These are phyloP conservation scores for Ramphastos sulfuratus DNA, from an alignment of 2,113 vertebrate genomes.

Conservation along the genomic window DNA sequence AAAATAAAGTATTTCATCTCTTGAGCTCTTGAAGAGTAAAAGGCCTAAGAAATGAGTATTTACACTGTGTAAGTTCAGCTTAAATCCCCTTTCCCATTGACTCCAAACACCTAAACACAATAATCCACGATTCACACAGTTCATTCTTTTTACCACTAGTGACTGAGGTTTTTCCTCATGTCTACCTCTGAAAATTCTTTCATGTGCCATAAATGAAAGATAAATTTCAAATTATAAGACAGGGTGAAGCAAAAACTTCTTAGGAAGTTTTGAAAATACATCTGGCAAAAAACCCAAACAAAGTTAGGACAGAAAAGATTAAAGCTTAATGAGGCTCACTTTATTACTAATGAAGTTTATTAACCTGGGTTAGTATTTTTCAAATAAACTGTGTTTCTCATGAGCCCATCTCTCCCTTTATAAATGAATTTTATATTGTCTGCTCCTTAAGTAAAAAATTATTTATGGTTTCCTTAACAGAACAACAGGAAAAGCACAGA, in stretches of 20 bases:
- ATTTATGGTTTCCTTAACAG: not conserved
- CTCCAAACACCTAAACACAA: not conserved
- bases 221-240: not conserved
- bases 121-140: not conserved
- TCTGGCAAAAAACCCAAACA: not conserved
- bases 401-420: not conserved
- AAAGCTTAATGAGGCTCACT: not conserved
- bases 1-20: not conserved
- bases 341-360: too few relatives aligned
- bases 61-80: not conserved
- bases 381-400: not conserved
- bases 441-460: not conserved
- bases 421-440: not conserved
- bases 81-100: not conserved
- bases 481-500: not conserved
- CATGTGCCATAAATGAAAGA: not conserved
- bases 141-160: not conserved
- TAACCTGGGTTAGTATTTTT: not conserved
- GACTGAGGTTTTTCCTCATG: not conserved
- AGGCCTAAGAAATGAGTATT: not conserved
- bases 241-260: not conserved
- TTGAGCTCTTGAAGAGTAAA: not conserved
- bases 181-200: not conserved
- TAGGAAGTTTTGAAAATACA: not conserved
- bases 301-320: not conserved